Percentiles rank a stretch among this genome's conserved stretches.
These are phyloP conservation scores for Drosophila takahashii DNA, from an alignment of 1,140 invertebrate species.

Conservation along the genomic window DNA sequence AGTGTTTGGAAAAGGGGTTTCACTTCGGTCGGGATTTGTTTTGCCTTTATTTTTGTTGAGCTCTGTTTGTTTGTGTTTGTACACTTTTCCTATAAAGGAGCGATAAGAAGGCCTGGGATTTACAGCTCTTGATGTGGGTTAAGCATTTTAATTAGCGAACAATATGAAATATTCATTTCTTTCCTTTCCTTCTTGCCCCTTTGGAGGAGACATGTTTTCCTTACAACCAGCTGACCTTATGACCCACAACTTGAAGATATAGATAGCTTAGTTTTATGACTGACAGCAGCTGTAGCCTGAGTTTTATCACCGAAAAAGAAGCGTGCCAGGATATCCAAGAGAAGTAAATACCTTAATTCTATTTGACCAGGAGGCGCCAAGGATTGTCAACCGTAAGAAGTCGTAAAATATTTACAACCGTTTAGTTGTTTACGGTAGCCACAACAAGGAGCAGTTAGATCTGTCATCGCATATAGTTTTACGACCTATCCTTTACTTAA, in stretches of 20 bases:
- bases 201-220: conserved; percentile 12
- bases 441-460: conserved; percentile 26
- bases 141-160: conserved; percentile 82
- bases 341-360: conserved; percentile 24
- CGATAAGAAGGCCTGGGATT: conserved; percentile 61
- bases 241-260: conserved; percentile 42
- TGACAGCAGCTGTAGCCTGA: conserved; percentile 42
- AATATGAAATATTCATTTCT: conserved; percentile 55
- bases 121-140: conserved; percentile 74
- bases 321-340: conserved; percentile 57
- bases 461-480: conserved; percentile 37
- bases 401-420: conserved; percentile 42
- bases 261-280: conserved; percentile 58
- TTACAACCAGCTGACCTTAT: conserved; percentile 39
- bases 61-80: conserved; percentile 67
- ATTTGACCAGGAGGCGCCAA: conserved; percentile 48
- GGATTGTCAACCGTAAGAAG: conserved; percentile 4
- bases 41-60: conserved; percentile 28
- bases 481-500: conserved; percentile 34
- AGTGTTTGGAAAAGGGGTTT: conserved; percentile 63
- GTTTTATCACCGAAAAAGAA: conserved; percentile 69
- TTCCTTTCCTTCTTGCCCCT: conserved; percentile 1
- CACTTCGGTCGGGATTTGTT: conserved; percentile 37
- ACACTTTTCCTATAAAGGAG: conserved; percentile 54
- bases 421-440: conserved; percentile 63